phyloP scores from a whole-genome alignment of 2,113 vertebrate genomes.

The Pelusios castaneus region DNA sequence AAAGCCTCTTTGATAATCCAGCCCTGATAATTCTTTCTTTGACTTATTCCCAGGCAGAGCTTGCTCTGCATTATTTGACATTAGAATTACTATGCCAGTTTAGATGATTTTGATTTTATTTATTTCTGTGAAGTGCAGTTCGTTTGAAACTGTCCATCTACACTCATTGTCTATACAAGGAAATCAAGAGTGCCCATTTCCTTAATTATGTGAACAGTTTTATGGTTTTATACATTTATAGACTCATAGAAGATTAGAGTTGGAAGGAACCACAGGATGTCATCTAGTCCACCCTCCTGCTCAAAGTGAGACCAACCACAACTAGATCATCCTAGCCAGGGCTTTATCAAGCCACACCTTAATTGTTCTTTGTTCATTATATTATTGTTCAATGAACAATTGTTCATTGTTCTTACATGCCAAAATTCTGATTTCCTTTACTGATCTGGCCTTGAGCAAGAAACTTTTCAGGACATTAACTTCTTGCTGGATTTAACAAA shows the following conservation, averaged over 20 bases:
- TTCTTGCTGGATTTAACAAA: not conserved
- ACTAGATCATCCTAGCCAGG: no score
- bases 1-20: no score
- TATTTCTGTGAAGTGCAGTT: not conserved
- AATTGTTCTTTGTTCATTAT: no score
- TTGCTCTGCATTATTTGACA: not conserved
- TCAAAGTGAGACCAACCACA: no score
- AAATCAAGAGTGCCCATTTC: not conserved
- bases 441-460: not conserved
- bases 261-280: no score
- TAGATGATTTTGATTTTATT: not conserved
- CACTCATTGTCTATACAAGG: not conserved
- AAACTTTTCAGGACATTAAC: not conserved
- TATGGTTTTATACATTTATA: not conserved
- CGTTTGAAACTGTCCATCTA: not conserved
- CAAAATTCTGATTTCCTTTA: not conserved
- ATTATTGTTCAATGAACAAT: no score
- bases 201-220: not conserved
- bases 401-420: not conserved
- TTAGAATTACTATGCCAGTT: not conserved
- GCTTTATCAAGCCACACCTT: no score
- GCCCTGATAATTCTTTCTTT: not conserved
- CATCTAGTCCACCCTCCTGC: no score
- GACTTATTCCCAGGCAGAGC: not conserved
- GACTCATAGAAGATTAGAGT: no score